Percentiles rank a stretch among this genome's conserved stretches.
Conservation (phyloP, 2,888 invertebrate species). For the Automeris io region DNA sequence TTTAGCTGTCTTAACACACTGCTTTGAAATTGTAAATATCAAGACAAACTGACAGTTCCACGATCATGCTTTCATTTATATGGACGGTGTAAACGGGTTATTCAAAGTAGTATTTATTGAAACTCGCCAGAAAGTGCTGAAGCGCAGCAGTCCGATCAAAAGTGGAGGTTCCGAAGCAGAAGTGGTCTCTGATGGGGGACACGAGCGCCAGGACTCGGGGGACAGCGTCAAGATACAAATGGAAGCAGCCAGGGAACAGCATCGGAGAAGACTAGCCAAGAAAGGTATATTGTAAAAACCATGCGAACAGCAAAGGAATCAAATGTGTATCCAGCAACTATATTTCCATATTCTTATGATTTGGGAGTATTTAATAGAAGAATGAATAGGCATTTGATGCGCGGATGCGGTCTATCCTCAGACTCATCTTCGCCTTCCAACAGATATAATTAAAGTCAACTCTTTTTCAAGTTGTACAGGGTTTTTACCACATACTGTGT, state of each 20-base stretch:
- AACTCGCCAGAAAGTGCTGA: constrained; percentile 55
- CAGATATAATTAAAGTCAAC: too few relatives aligned
- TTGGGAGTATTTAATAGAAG: too few relatives aligned
- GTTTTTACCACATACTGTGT: too few relatives aligned
- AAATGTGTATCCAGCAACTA: too few relatives aligned
- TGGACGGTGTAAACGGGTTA: not conserved
- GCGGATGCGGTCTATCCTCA: too few relatives aligned
- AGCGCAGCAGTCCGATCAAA: constrained; percentile 56
- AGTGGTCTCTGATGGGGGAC: constrained; percentile 39
- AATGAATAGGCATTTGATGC: too few relatives aligned
- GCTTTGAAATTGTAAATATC: not conserved
- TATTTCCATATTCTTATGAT: too few relatives aligned
- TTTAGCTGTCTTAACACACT: not conserved
- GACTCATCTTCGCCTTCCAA: too few relatives aligned
- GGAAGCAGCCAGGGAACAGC: constrained; percentile 67
- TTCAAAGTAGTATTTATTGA: constrained; percentile 6
- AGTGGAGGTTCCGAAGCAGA: constrained; percentile 60
- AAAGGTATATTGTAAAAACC: constrained; percentile 47
- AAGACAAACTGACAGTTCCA: not conserved
- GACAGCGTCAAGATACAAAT: constrained; percentile 67
- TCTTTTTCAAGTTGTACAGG: too few relatives aligned
- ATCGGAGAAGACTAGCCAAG: constrained; percentile 57
- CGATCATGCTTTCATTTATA: not conserved
- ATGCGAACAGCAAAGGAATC: too few relatives aligned
- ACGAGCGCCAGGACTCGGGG: constrained; percentile 41